A percentile compares a stretch with the other conserved stretches of the same genome.
These are phyloP conservation scores for Nipponia nippon DNA, from an alignment of 2,113 vertebrate genomes.

Conservation along the genomic window DNA sequence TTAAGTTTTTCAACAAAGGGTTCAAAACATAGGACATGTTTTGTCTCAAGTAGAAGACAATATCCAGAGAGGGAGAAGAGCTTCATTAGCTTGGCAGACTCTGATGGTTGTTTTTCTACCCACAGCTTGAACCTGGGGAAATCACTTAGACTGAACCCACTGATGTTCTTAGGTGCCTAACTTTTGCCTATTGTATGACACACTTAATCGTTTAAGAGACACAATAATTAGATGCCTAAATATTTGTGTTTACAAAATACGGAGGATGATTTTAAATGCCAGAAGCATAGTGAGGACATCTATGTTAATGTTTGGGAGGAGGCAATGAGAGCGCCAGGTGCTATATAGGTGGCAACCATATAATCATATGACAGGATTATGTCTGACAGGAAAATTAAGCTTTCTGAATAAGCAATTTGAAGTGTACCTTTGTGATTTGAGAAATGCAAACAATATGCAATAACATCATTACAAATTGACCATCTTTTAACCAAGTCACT, in stretches of 20 bases:
- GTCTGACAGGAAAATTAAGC: neutral
- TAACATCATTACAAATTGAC: neutral
- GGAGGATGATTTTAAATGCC: neutral
- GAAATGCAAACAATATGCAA: neutral
- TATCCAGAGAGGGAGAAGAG: neutral
- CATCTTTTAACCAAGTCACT: neutral
- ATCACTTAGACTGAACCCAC: neutral
- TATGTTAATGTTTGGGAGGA: neutral
- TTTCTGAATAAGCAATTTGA: neutral
- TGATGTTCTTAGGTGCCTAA: neutral
- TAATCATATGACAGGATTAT: too few species aligned
- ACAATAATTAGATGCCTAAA: neutral
- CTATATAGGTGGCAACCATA: neutral
- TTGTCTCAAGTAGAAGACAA: neutral
- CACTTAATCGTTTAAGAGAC: neutral
- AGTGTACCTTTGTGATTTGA: neutral
- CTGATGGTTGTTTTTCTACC: neutral
- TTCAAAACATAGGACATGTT: neutral
- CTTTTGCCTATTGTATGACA: neutral
- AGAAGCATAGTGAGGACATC: neutral
- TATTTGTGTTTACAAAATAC: neutral
- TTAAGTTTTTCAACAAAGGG: neutral
- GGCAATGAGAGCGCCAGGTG: fast-evolving
- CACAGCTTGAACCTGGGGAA: neutral
- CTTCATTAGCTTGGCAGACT: neutral